Evolutionary conservation across 2,113 vertebrate species (phyloP).

Genomic region (Hepsetus odoe): DNA sequence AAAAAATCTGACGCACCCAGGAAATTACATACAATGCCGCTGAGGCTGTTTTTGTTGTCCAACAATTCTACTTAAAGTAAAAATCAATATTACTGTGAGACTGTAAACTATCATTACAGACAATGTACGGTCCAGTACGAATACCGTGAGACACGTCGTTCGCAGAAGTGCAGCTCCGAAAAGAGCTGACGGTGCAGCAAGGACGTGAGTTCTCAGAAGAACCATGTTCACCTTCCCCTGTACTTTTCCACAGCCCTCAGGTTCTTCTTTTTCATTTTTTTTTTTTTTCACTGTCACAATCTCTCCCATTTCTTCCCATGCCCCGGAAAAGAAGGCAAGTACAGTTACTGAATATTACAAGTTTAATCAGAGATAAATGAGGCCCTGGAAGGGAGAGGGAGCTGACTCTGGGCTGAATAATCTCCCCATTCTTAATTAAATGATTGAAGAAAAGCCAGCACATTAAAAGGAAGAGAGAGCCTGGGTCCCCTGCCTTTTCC

Average conservation of each 20-base stretch:
- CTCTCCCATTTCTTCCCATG: constrained; percentile 33
- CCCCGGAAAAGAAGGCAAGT: constrained; percentile 45
- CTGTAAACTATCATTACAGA: neutral
- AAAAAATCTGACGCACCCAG: too few relatives aligned
- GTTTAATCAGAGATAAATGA: constrained; percentile 65
- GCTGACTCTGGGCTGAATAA: constrained; percentile 60
- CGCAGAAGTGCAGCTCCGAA: constrained; percentile 10
- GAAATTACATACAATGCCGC: too few relatives aligned
- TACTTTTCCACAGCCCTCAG: constrained; percentile 22
- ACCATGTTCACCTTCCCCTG: constrained; percentile 14
- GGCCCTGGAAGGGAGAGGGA: constrained; percentile 53
- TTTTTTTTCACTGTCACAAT: constrained; percentile 21
- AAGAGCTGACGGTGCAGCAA: constrained; percentile 30
- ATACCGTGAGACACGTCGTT: neutral
- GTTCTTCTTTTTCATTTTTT: constrained; percentile 13
- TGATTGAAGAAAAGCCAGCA: constrained; percentile 66
- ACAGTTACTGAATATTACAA: constrained; percentile 53
- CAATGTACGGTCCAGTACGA: neutral
- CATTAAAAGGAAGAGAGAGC: constrained; percentile 56
- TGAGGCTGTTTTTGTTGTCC: too few relatives aligned
- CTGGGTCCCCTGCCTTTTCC: constrained; percentile 60
- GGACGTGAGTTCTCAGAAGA: constrained; percentile 14
- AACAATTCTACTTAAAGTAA: neutral
- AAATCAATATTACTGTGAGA: neutral
- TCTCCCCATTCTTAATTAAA: constrained; percentile 66